phyloP scores from a whole-genome alignment of 2,888 invertebrate species.

The Calephelis perditalis region DNA sequence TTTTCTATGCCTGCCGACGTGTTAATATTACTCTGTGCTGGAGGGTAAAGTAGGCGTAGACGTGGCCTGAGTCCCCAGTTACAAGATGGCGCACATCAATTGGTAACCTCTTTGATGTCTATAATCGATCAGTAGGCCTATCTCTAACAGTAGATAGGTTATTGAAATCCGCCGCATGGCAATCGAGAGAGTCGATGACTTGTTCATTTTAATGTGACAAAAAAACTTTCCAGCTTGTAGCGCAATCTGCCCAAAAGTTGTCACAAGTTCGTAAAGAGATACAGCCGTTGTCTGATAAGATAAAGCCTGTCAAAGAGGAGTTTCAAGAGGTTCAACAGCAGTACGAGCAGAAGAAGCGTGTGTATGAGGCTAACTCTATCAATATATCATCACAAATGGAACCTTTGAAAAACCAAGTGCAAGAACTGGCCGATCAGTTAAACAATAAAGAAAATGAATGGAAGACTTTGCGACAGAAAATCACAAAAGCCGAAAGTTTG shows the following conservation, averaged over 20 bases:
- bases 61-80: no score
- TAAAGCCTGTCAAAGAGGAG: conserved; percentile 82
- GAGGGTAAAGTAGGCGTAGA: no score
- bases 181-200: no score
- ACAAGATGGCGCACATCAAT: no score
- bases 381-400: conserved; percentile 76
- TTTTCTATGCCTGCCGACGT: no score
- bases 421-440: conserved; percentile 71
- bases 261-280: conserved; percentile 69
- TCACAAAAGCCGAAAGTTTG: conserved; percentile 74
- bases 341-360: conserved; percentile 82
- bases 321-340: conserved; percentile 81
- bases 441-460: conserved; percentile 72
- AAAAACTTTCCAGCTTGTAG: conserved; percentile 57
- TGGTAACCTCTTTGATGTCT: no score
- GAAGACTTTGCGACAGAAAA: conserved; percentile 74
- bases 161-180: no score
- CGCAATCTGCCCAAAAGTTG: conserved; percentile 79
- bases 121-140: no score
- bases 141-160: no score
- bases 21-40: no score
- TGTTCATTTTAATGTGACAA: no score
- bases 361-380: conserved; percentile 81
- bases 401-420: conserved; percentile 73
- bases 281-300: conserved; percentile 64